A percentile compares a stretch with the other conserved stretches of the same genome.
These are phyloP conservation scores for Neopelma chrysocephalum DNA, from an alignment of 2,797 vertebrate species.

Conservation along the genomic window DNA sequence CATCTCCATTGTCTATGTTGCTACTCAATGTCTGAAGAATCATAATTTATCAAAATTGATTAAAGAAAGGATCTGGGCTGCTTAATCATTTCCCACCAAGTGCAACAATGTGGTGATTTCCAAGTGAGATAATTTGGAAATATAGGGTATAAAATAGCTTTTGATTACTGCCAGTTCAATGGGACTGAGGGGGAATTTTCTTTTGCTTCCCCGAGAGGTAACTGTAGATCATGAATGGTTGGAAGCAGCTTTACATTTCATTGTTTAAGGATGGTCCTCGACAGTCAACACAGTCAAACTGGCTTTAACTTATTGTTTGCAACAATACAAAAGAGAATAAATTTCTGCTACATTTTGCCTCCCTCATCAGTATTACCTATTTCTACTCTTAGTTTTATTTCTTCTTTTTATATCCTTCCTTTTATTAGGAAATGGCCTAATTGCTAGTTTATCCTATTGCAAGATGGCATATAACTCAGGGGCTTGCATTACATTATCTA, in stretches of 20 bases:
- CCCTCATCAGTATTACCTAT: conserved; percentile 10
- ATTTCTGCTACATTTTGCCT: conserved; percentile 47
- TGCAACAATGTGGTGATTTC: conserved; percentile 1
- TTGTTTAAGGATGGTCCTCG: conserved; percentile 16
- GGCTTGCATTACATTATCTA: conserved; percentile 5
- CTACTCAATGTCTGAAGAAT: conserved; percentile 21
- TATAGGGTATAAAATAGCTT: not conserved
- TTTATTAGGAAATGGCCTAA: conserved; percentile 1
- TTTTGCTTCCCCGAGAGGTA: conserved; percentile 48
- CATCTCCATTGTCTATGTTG: not conserved
- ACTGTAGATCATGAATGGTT: not conserved
- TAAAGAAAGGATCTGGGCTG: conserved; percentile 23
- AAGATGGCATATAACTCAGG: not conserved
- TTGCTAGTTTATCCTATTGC: conserved; percentile 3
- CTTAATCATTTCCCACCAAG: conserved; percentile 47
- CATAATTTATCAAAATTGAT: conserved; percentile 25
- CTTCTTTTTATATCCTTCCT: not conserved
- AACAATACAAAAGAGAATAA: conserved; percentile 15
- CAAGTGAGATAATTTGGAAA: conserved; percentile 36
- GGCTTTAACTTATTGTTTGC: conserved; percentile 37
- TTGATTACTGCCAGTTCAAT: conserved; percentile 8
- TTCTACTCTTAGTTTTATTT: not conserved
- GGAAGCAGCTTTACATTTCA: conserved; percentile 36
- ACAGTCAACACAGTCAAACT: not conserved
- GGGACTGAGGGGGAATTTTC: conserved; percentile 9